These are phyloP conservation scores for Muntiacus muntjak DNA, from an alignment of 2,113 vertebrate species.

Conservation along the genomic window DNA sequence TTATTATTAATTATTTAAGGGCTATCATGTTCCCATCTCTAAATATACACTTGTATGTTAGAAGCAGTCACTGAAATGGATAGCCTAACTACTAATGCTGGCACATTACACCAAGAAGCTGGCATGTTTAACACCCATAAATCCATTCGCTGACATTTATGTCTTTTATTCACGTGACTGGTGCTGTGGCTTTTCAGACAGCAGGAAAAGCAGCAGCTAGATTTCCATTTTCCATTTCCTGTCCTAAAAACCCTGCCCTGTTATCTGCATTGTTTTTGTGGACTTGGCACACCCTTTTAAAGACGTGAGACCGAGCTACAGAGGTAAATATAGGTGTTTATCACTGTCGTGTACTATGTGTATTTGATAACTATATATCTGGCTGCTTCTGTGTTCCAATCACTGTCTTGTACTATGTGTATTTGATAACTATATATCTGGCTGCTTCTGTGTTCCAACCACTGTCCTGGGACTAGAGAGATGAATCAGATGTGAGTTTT, in stretches of 20 bases:
- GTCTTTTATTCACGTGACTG: neutral
- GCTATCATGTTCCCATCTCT: neutral
- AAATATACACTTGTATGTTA: neutral
- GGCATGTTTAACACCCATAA: neutral
- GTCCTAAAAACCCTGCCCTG: neutral
- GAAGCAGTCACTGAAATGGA: constrained; percentile 26
- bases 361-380: neutral
- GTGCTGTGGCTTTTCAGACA: neutral
- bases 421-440: neutral
- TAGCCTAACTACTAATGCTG: neutral
- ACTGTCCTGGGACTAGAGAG: neutral
- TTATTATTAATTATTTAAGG: constrained; percentile 57
- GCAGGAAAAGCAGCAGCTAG: neutral
- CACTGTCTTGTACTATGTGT: neutral
- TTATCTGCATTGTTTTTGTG: neutral
- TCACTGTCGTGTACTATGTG: neutral
- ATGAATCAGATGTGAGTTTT: neutral
- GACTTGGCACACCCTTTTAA: neutral
- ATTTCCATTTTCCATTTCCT: neutral
- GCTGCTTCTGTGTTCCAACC: neutral
- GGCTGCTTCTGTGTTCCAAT: neutral
- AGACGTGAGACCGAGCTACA: neutral
- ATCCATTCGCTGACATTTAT: neutral
- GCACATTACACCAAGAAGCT: neutral
- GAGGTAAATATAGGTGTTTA: neutral